Conservation (phyloP, 2,888 invertebrate species). For the Dryocosmus kuriphilus region DNA sequence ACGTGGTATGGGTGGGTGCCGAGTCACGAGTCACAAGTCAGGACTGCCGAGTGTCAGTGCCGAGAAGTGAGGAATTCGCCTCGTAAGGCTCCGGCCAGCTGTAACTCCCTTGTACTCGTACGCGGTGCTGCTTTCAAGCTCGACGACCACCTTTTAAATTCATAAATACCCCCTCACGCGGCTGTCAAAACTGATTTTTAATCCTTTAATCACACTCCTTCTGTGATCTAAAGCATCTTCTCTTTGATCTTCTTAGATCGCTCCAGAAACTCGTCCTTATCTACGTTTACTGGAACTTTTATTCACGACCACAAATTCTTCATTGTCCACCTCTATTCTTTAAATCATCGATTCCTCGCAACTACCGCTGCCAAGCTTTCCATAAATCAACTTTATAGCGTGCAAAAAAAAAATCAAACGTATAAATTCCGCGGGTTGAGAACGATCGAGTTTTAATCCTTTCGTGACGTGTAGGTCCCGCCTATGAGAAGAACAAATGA, state of each 20-base stretch:
- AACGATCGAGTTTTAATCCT: conserved; percentile 65
- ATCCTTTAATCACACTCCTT: conserved; percentile 13
- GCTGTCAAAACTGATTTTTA: conserved; percentile 17
- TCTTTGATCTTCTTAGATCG: neutral
- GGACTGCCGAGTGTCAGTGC: conserved; percentile 63
- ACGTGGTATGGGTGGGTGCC: conserved; percentile 54
- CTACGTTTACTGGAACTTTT: neutral
- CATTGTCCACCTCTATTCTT: neutral
- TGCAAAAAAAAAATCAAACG: conserved; percentile 1
- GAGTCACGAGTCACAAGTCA: conserved; percentile 56
- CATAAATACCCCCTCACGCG: neutral
- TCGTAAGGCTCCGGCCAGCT: conserved; percentile 66
- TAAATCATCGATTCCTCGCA: neutral
- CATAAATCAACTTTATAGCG: neutral
- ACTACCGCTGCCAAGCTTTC: neutral
- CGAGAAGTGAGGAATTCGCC: conserved; percentile 67
- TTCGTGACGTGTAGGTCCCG: conserved; percentile 71
- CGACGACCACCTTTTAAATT: conserved; percentile 13
- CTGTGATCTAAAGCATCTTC: too few relatives aligned
- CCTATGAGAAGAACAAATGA: conserved; percentile 74
- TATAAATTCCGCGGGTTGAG: conserved; percentile 41
- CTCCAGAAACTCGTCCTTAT: neutral
- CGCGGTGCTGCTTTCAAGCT: conserved; percentile 51
- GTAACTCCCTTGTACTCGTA: conserved; percentile 48
- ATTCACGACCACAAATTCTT: neutral